Conservation (phyloP, 2,797 vertebrate genomes). For the Schizopygopsis malacanthus region DNA sequence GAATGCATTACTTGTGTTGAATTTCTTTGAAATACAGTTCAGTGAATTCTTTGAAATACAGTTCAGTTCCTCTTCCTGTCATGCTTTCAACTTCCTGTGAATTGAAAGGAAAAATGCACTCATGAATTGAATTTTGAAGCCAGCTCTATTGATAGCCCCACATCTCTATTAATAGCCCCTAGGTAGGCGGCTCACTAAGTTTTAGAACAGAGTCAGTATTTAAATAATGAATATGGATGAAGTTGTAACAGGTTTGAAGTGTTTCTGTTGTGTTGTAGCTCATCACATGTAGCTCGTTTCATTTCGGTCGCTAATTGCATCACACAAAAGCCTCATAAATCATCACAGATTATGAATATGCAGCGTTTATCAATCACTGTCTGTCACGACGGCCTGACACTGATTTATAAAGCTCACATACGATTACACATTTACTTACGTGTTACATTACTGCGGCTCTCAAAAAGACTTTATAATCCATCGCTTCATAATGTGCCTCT, state of each 20-base stretch:
- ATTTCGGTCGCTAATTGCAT: not conserved
- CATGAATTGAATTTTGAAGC: too few species aligned
- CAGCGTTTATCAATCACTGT: slow-evolving; percentile 20
- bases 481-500: slow-evolving; percentile 15
- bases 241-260: not conserved
- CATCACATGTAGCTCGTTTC: not conserved
- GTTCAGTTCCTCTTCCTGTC: slow-evolving; percentile 7
- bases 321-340: slow-evolving; percentile 22
- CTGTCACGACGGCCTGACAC: not conserved
- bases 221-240: not conserved
- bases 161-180: not conserved
- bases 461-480: not conserved
- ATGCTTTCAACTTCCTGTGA: not conserved
- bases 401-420: slow-evolving; percentile 6
- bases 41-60: not conserved
- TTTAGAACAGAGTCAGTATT: not conserved
- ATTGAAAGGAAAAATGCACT: too few species aligned
- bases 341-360: slow-evolving; percentile 28
- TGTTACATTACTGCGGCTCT: not conserved
- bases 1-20: not conserved
- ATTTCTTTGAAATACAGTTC: not conserved
- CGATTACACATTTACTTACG: not conserved
- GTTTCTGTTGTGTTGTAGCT: not conserved
- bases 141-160: too few species aligned
- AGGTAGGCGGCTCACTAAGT: not conserved